These are phyloP conservation scores for Halcyon malimbica DNA, from an alignment of 2,113 vertebrate species.

Conservation along the genomic window DNA sequence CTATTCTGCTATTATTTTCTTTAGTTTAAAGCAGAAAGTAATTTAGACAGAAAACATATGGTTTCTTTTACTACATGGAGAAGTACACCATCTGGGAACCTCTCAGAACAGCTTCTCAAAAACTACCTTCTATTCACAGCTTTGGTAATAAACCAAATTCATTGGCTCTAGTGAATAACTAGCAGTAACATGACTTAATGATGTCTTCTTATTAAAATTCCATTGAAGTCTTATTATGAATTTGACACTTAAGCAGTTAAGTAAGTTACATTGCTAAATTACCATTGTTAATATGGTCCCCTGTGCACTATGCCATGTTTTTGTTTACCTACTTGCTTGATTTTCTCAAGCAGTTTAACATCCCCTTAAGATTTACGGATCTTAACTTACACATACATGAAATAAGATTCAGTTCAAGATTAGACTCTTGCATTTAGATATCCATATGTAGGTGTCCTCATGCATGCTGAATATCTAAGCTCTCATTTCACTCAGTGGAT, in stretches of 20 bases:
- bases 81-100: constrained; percentile 28
- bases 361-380: neutral
- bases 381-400: neutral
- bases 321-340: neutral
- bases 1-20: neutral
- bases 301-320: neutral
- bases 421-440: neutral
- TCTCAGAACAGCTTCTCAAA: neutral
- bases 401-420: neutral
- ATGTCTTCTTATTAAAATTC: constrained; percentile 14
- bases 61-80: neutral
- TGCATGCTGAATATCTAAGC: neutral
- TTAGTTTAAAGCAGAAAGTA: neutral
- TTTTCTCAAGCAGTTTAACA: neutral
- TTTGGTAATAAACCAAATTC: constrained; percentile 16
- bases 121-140: neutral
- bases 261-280: neutral
- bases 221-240: neutral
- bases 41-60: constrained; percentile 16
- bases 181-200: neutral
- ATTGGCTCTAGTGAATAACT: neutral
- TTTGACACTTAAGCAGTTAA: neutral
- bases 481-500: neutral
- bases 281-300: neutral
- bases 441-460: neutral